Evolutionary conservation across 92 coral and sea anemone genomes (phyloP), one percentile per base, ranked within the genome.

Genomic region (Porites cylindrica): DNA sequence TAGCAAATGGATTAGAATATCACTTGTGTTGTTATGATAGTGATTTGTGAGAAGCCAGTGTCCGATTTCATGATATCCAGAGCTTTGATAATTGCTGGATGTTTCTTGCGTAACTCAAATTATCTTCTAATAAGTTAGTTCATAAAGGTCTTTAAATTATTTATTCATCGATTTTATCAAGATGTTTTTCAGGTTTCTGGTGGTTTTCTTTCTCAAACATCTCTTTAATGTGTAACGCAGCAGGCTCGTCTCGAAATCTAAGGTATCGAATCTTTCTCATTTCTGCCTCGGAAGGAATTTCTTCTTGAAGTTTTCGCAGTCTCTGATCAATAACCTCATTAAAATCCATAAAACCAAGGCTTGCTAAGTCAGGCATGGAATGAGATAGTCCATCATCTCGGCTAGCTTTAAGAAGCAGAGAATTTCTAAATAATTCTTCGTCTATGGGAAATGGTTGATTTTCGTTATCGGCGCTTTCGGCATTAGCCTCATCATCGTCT

Each of bases 251-350:
- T 16, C 88, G 81, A 75, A 92, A 86, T 85, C 99, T 85, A 24
- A 96, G 90, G 63, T 96, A 96, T 51, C 98, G 91, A 51, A 96
- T 78, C 80, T 93, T 93, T 47, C 92, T 79, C 99, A 96, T 93
- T 79, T 96, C 98, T 18, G 89, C 90, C 75, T 92, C 91, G 2
- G 82, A 86, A 29, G 99, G 99, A 0, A 89, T 85, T 51, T 92
- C 92, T n/a, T 95, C 94, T 52, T 95, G 85, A 1, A 82, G 70
- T 29, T 91, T 79, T 75, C 87, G 72, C 62, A 96, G 74, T 16
- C 99, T 82, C 38, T 90, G 90, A 69, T 92, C 96, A 32, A 94
- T 92, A 29, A 94, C 98, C 14, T 94, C 96, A 77, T 94, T 89
- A 50, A 94, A 96, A 70, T 94, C 96, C 94, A 91, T 91, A 80